Conservation (phyloP, 2,797 vertebrate species). For the Eulemur mongoz region DNA sequence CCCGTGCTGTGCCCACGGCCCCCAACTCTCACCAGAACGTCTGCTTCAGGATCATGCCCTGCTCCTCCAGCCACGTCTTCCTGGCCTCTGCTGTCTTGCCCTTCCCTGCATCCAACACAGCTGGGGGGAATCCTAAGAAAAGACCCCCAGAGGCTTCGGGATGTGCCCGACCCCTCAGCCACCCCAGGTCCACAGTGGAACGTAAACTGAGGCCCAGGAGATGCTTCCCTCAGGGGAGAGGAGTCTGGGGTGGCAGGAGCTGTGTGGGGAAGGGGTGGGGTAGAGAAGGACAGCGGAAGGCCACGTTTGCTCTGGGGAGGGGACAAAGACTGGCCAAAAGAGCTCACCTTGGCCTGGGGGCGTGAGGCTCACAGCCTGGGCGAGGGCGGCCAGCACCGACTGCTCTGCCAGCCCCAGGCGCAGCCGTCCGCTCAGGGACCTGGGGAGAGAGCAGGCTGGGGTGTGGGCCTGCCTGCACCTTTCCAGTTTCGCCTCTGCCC, state of each 20-base stretch:
- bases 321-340: fast-evolving
- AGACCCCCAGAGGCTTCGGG: not conserved
- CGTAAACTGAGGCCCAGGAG: fast-evolving
- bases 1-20: fast-evolving
- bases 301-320: fast-evolving
- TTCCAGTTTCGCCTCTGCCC: not conserved
- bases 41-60: slow-evolving; percentile 90
- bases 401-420: slow-evolving; percentile 94
- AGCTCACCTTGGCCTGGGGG: slow-evolving; percentile 92
- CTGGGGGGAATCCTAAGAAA: slow-evolving; percentile 87
- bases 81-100: slow-evolving; percentile 89
- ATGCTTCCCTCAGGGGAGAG: not conserved
- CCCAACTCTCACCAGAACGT: slow-evolving; percentile 89
- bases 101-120: slow-evolving; percentile 90
- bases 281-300: not conserved
- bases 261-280: no score
- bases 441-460: slow-evolving; percentile 69
- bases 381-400: slow-evolving; percentile 91
- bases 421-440: slow-evolving; percentile 93
- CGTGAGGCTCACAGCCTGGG: slow-evolving; percentile 92
- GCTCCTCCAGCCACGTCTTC: slow-evolving; percentile 91
- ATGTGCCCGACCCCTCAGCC: not conserved
- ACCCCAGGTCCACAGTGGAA: not conserved
- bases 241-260: not conserved
- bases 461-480: fast-evolving